Evolutionary conservation across 1,140 invertebrate species (phyloP).

Genomic region (Drosophila nannoptera): DNA sequence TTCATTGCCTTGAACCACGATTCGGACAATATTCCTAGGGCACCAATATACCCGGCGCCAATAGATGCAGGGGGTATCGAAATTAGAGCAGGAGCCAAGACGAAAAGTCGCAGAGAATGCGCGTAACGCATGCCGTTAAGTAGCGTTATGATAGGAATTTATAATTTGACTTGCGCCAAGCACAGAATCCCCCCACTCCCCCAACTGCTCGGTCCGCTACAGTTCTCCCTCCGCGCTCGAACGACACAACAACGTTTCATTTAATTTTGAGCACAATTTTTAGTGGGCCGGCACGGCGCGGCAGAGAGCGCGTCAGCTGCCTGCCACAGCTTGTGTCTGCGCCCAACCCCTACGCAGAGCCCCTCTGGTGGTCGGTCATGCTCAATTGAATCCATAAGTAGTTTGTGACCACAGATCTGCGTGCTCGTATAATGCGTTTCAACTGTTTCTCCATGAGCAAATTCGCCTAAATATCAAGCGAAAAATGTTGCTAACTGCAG

Average conservation of each 20-base stretch:
- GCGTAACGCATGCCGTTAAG: conserved; percentile 60
- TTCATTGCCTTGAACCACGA: neutral
- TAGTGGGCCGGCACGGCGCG: conserved; percentile 32
- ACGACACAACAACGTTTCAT: conserved; percentile 55
- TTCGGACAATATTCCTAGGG: no score
- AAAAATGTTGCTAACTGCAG: neutral
- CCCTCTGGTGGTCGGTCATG: conserved; percentile 46
- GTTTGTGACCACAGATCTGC: conserved; percentile 76
- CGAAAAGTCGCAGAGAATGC: conserved; percentile 14
- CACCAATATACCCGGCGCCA: neutral
- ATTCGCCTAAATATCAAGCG: conserved; percentile 51
- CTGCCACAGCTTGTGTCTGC: conserved; percentile 48
- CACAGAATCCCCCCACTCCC: neutral
- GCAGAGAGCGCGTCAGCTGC: conserved; percentile 58
- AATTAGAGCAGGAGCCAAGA: neutral
- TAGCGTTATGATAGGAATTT: conserved; percentile 77
- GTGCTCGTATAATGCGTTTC: conserved; percentile 74
- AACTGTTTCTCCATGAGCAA: conserved; percentile 72
- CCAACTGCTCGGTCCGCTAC: neutral
- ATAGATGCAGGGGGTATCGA: neutral
- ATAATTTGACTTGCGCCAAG: conserved; percentile 60
- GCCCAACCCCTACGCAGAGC: conserved; percentile 1
- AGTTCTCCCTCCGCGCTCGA: neutral
- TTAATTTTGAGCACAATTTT: conserved; percentile 75
- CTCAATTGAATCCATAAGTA: conserved; percentile 78